phyloP scores from a whole-genome alignment of 1,140 invertebrate species.

The Hormaphis cornu region DNA sequence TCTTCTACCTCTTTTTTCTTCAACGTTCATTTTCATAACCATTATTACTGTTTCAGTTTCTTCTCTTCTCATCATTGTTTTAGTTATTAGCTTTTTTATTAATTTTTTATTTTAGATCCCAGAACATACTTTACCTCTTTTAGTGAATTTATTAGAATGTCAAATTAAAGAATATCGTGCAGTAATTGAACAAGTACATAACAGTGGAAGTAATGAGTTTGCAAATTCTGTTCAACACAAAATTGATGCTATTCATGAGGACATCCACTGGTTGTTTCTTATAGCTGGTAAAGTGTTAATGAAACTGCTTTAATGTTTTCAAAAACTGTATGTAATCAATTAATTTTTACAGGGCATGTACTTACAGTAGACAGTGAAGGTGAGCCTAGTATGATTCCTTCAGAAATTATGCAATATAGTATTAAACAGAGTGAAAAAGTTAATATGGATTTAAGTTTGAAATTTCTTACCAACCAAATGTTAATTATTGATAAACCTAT shows the following conservation, averaged over 20 bases:
- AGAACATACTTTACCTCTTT: slow-evolving; percentile 49
- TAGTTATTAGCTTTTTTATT: slow-evolving; percentile 2
- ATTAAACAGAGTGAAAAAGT: slow-evolving; percentile 47
- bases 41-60: too few species aligned
- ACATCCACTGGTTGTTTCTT: slow-evolving; percentile 80
- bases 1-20: too few species aligned
- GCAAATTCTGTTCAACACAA: slow-evolving; percentile 21
- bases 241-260: slow-evolving; percentile 63
- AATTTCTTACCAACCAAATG: slow-evolving; percentile 46
- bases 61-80: too few species aligned
- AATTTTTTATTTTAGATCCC: slow-evolving; percentile 41
- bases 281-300: slow-evolving; percentile 52
- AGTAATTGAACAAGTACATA: slow-evolving; percentile 44
- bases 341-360: slow-evolving; percentile 47
- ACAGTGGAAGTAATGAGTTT: not conserved
- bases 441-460: slow-evolving; percentile 45
- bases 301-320: not conserved
- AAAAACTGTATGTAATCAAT: not conserved
- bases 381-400: slow-evolving; percentile 65
- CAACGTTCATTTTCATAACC: too few species aligned
- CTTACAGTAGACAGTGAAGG: slow-evolving; percentile 62
- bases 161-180: slow-evolving; percentile 46
- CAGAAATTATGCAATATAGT: slow-evolving; percentile 63
- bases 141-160: slow-evolving; percentile 55
- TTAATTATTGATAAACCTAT: slow-evolving; percentile 46